phyloP scores from a whole-genome alignment of 1,140 invertebrate species.

The Semibalanus balanoides region DNA sequence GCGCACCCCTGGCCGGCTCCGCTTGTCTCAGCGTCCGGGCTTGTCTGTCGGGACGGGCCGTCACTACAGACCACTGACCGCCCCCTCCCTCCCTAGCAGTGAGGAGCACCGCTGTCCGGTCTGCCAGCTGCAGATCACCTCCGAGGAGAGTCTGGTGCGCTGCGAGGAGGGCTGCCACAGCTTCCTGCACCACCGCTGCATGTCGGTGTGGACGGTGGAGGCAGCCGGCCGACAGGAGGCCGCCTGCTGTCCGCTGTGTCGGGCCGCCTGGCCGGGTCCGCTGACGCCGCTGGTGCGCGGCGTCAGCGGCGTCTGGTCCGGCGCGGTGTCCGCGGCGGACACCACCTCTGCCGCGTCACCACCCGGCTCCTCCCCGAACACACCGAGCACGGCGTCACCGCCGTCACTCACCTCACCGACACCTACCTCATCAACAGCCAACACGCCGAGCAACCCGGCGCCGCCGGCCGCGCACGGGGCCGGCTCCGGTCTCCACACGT shows the following conservation, averaged over 20 bases:
- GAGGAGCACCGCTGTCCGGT: conserved; percentile 36
- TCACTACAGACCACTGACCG: no score
- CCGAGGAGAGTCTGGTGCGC: conserved; percentile 33
- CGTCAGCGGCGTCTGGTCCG: not conserved
- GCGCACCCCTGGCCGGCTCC: no score
- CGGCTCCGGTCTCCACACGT: not conserved
- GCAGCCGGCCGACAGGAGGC: conserved; percentile 30
- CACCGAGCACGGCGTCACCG: conserved; percentile 15
- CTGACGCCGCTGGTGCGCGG: not conserved
- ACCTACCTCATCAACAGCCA: no score
- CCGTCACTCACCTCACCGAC: no score
- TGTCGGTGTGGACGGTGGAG: conserved; percentile 35
- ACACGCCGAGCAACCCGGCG: no score
- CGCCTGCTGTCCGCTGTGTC: conserved; percentile 33
- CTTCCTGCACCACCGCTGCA: conserved; percentile 35
- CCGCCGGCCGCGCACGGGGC: conserved; percentile 19
- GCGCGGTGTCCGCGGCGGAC: conserved; percentile 18
- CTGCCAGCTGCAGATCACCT: conserved; percentile 35
- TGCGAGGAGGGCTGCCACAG: conserved; percentile 35
- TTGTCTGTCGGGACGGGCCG: no score
- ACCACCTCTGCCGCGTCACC: conserved; percentile 12
- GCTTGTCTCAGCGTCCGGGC: no score
- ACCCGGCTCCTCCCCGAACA: conserved; percentile 22
- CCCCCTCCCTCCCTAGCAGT: no score
- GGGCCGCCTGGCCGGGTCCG: conserved; percentile 24